Evolutionary conservation across 2,113 vertebrate species (phyloP).

Genomic region (Brachyistius frenatus): DNA sequence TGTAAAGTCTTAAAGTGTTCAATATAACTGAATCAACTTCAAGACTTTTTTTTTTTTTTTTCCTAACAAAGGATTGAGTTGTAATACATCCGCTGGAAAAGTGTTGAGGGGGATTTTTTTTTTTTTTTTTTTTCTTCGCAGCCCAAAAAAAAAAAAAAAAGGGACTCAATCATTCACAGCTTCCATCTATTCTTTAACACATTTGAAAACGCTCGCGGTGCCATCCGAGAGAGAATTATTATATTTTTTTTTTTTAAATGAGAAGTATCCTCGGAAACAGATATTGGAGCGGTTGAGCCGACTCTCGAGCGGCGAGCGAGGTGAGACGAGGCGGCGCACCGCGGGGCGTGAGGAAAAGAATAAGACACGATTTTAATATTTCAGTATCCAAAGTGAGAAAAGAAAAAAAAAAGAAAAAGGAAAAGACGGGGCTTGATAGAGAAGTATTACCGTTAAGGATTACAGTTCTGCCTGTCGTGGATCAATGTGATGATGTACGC

Average conservation of each 20-base stretch:
- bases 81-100: constrained; percentile 42
- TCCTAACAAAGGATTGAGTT: constrained; percentile 27
- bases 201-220: constrained; percentile 69
- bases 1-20: constrained; percentile 36
- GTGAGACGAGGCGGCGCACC: constrained; percentile 69
- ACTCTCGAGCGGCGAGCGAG: constrained; percentile 57
- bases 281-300: constrained; percentile 61
- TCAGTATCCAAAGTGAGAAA: constrained; percentile 77
- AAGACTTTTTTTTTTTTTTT: constrained; percentile 36
- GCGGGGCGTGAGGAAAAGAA: constrained; percentile 75
- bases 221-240: constrained; percentile 42
- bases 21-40: constrained; percentile 50
- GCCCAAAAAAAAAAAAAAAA: constrained; percentile 43
- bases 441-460: constrained; percentile 81
- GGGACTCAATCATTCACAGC: constrained; percentile 69
- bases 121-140: constrained; percentile 29
- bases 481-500: constrained; percentile 80
- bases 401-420: neutral
- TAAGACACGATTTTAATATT: constrained; percentile 86
- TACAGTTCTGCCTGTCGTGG: constrained; percentile 84
- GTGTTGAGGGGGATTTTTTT: constrained; percentile 36
- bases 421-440: constrained; percentile 57
- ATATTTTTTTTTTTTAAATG: constrained; percentile 51
- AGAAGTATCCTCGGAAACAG: constrained; percentile 73
- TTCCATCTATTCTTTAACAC: constrained; percentile 79